phyloP scores from a whole-genome alignment of 2,797 vertebrate genomes.

The Poeciliopsis gracilis region DNA sequence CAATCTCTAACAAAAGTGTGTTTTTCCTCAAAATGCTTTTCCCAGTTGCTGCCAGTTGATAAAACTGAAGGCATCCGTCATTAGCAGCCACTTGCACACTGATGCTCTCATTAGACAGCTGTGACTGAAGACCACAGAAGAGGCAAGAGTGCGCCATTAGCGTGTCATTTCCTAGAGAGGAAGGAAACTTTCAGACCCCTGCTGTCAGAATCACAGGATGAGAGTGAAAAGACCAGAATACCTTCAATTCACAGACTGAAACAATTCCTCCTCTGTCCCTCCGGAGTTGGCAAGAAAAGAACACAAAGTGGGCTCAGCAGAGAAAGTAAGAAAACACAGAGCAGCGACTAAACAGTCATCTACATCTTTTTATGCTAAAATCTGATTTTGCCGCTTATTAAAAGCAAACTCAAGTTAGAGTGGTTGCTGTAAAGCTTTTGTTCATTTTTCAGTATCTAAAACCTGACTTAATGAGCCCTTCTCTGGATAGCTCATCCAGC shows the following conservation, averaged over 20 bases:
- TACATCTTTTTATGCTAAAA: background rate
- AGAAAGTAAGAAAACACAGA: constrained; percentile 19
- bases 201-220: constrained; percentile 68
- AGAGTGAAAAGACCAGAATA: constrained; percentile 45
- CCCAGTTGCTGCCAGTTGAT: constrained; percentile 59
- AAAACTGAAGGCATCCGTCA: constrained; percentile 68
- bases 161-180: constrained; percentile 76
- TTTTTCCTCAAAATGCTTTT: constrained; percentile 34
- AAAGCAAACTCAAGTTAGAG: background rate
- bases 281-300: constrained; percentile 26
- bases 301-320: constrained; percentile 18
- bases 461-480: constrained; percentile 1
- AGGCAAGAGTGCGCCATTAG: constrained; percentile 70
- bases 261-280: constrained; percentile 27
- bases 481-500: constrained; percentile 14
- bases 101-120: constrained; percentile 79
- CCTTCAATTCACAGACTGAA: constrained; percentile 52
- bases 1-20: constrained; percentile 12
- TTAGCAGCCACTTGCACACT: constrained; percentile 60
- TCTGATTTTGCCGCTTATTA: background rate
- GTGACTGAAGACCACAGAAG: constrained; percentile 57
- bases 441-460: background rate
- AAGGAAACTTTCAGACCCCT: constrained; percentile 78
- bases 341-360: constrained; percentile 16
- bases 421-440: constrained; percentile 4